Conservation (phyloP, 2,113 vertebrate species). For the Rhadina sibilatrix region DNA sequence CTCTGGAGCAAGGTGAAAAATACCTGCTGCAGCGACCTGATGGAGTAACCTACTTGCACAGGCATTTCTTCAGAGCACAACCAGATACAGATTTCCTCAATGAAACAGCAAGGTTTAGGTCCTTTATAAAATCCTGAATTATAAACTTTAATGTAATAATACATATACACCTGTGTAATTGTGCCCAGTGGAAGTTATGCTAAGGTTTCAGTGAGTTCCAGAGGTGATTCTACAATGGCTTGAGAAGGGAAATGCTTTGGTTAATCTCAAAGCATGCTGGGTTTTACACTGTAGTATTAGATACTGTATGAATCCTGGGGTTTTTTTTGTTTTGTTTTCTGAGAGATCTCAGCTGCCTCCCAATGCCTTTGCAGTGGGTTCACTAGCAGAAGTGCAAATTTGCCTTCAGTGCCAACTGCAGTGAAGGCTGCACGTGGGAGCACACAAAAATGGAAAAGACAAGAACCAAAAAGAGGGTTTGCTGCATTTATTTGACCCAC, state of each 20-base stretch:
- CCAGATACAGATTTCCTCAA: background rate
- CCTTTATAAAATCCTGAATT: background rate
- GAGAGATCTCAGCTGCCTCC: background rate
- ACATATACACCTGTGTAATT: background rate
- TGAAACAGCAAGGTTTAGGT: background rate
- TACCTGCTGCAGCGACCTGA: background rate
- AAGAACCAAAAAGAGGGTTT: background rate
- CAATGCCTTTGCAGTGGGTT: background rate
- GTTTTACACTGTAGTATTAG: background rate
- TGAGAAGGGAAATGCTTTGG: background rate
- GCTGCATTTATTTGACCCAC: background rate
- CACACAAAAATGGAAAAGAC: background rate
- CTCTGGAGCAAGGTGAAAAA: conserved; percentile 37
- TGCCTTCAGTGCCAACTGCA: background rate
- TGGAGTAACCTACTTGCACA: background rate
- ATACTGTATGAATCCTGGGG: background rate
- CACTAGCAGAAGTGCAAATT: background rate
- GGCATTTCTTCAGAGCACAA: background rate
- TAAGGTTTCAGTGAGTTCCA: background rate
- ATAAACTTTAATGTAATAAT: background rate
- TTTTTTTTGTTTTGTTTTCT: background rate
- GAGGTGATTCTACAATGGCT: background rate
- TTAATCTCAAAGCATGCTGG: background rate
- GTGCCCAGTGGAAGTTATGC: background rate
- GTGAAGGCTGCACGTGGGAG: background rate